Evolutionary conservation across 2,113 vertebrate genomes (phyloP).

Genomic region (Paramisgurnus dabryanus): DNA sequence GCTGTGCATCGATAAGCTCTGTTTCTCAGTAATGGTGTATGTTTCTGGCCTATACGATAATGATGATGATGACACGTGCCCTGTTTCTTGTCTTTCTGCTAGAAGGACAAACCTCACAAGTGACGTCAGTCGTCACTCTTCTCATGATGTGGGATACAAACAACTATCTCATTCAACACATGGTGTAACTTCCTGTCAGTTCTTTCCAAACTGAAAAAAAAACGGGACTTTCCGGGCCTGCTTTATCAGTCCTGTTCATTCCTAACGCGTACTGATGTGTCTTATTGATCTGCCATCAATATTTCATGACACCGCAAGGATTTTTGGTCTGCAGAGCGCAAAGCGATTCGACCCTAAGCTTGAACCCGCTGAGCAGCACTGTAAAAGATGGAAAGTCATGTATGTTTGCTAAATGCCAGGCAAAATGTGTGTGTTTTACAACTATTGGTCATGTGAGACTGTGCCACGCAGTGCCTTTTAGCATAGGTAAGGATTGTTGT

Average conservation of each 20-base stretch:
- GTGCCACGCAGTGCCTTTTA: too few relatives aligned
- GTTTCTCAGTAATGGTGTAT: slow-evolving; percentile 45
- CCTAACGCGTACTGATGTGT: slow-evolving; percentile 13
- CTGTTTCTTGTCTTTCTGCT: slow-evolving; percentile 71
- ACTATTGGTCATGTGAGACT: too few relatives aligned
- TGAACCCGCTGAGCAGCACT: not conserved
- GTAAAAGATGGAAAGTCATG: slow-evolving; percentile 2
- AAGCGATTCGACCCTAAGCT: not conserved
- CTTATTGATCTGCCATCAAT: slow-evolving; percentile 53
- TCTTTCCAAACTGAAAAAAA: not conserved
- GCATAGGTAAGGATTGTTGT: not conserved
- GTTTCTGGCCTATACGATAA: slow-evolving; percentile 61
- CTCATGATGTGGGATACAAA: not conserved
- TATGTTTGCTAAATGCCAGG: not conserved
- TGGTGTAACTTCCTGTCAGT: not conserved
- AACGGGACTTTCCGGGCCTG: not conserved
- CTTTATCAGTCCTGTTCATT: slow-evolving; percentile 30
- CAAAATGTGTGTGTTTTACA: not conserved
- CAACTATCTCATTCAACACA: not conserved
- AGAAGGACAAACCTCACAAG: not conserved
- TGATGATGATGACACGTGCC: slow-evolving; percentile 58
- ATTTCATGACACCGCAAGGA: slow-evolving; percentile 21
- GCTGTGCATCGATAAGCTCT: slow-evolving; percentile 47
- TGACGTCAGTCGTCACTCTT: not conserved
- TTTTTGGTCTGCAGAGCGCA: slow-evolving; percentile 8